A percentile compares a stretch with the other conserved stretches of the same genome.
phyloP scores from a whole-genome alignment of 2,888 invertebrate genomes.

The Nymphalis urticae region DNA sequence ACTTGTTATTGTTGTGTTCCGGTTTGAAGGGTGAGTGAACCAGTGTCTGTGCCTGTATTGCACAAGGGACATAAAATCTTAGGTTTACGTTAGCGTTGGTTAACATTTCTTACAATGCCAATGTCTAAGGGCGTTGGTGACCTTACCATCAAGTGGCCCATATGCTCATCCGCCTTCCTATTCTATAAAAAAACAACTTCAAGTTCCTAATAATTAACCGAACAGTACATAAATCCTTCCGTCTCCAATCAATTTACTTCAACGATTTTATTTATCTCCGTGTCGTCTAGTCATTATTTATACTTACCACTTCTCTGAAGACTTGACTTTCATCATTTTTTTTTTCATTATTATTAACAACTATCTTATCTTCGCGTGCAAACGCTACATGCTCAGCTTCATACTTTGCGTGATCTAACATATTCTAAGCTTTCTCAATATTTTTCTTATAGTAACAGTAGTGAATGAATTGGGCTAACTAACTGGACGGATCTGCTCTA shows the following conservation, averaged over 20 bases:
- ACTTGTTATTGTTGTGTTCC: too few species aligned
- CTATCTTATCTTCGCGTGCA: conserved; percentile 40
- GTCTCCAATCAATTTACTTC: background rate
- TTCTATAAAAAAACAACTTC: too few species aligned
- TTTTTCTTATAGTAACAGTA: conserved; percentile 30
- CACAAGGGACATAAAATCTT: too few species aligned
- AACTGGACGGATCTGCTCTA: conserved; percentile 38
- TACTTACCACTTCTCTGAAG: conserved; percentile 35
- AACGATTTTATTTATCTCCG: conserved; percentile 15
- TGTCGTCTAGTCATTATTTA: conserved; percentile 26
- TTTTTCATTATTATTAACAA: conserved; percentile 30
- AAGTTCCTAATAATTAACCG: background rate
- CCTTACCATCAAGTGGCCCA: too few species aligned
- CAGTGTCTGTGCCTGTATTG: too few species aligned
- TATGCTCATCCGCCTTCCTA: too few species aligned
- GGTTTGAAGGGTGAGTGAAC: too few species aligned
- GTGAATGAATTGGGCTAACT: conserved; percentile 31
- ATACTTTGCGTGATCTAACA: conserved; percentile 36
- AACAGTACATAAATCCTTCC: conserved; percentile 3
- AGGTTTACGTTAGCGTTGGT: too few species aligned
- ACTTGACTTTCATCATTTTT: conserved; percentile 40
- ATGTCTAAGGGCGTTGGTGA: too few species aligned
- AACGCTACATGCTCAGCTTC: conserved; percentile 30
- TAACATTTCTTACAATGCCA: too few species aligned
- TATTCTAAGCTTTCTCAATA: conserved; percentile 36